These are phyloP conservation scores for Nothoprocta pentlandii DNA, from an alignment of 2,113 vertebrate genomes.

Conservation along the genomic window DNA sequence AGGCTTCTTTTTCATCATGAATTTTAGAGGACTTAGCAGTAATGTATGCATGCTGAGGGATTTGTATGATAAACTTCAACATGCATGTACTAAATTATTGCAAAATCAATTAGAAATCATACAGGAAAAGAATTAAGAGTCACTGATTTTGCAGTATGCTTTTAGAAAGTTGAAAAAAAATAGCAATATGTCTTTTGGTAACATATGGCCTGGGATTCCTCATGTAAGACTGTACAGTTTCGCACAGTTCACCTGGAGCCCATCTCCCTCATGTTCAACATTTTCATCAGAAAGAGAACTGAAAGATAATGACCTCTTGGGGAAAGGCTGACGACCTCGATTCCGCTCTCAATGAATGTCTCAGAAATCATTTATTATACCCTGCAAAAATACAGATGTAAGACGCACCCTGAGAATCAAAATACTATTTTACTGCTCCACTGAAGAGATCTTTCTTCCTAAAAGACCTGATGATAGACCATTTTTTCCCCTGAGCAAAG, in stretches of 20 bases:
- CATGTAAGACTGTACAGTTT: neutral
- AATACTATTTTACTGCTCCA: conserved; percentile 32
- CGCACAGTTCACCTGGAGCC: neutral
- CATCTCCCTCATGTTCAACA: neutral
- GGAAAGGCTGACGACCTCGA: conserved; percentile 16
- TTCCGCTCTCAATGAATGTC: conserved; percentile 26
- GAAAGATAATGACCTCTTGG: neutral
- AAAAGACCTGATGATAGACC: conserved; percentile 41
- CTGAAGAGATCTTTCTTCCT: conserved; percentile 37
- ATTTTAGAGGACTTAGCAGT: conserved; percentile 18
- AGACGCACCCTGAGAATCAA: conserved; percentile 42
- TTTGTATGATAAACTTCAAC: neutral
- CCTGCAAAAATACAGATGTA: conserved; percentile 11
- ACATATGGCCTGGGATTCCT: neutral
- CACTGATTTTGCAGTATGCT: neutral
- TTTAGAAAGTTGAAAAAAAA: neutral
- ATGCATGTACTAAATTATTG: neutral
- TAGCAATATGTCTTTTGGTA: neutral
- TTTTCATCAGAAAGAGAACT: conserved; percentile 35
- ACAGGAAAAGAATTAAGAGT: neutral
- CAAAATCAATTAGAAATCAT: conserved; percentile 51
- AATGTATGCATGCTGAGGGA: conserved; percentile 24
- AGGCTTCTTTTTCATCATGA: neutral
- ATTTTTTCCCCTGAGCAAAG: conserved; percentile 21
- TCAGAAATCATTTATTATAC: conserved; percentile 16